A percentile compares a stretch with the other conserved stretches of the same genome.
Evolutionary conservation across 2,888 invertebrate genomes (phyloP).

Genomic region (Philopedon plagiatum): DNA sequence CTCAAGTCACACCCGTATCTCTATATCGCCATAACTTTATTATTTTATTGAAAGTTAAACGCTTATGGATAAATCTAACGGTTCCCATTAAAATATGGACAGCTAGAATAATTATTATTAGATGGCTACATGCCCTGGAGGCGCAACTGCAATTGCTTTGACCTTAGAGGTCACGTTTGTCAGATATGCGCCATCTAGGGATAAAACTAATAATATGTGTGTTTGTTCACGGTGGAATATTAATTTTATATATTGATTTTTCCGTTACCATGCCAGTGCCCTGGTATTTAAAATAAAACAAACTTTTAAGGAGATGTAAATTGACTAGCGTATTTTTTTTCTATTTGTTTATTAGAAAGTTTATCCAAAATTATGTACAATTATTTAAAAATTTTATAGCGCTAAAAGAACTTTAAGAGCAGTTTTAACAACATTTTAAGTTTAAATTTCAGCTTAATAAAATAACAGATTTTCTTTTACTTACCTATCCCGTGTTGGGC

Average conservation of each 20-base stretch:
- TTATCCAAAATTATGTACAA: no score
- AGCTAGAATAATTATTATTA: constrained; percentile 44
- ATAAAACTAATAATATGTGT: constrained; percentile 18
- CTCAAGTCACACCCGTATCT: constrained; percentile 39
- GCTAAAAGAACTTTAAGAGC: no score
- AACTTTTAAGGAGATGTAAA: no score
- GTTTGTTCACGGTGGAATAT: neutral
- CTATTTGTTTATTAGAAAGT: no score
- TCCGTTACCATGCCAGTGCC: no score
- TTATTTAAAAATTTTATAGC: no score
- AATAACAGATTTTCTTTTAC: no score
- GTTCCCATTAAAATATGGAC: constrained; percentile 42
- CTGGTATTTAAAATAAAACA: no score
- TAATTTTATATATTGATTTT: neutral
- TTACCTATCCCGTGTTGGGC: no score
- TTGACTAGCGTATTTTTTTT: no score
- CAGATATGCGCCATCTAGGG: constrained; percentile 18
- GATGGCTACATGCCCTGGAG: constrained; percentile 32
- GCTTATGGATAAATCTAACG: constrained; percentile 42
- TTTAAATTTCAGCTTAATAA: no score
- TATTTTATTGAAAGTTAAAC: constrained; percentile 42
- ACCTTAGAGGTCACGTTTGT: constrained; percentile 36
- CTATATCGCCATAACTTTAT: constrained; percentile 29
- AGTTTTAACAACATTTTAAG: no score
- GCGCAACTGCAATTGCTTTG: constrained; percentile 37